These are phyloP conservation scores for Dynastes grantii DNA, from an alignment of 2,888 invertebrate genomes.

Conservation along the genomic window DNA sequence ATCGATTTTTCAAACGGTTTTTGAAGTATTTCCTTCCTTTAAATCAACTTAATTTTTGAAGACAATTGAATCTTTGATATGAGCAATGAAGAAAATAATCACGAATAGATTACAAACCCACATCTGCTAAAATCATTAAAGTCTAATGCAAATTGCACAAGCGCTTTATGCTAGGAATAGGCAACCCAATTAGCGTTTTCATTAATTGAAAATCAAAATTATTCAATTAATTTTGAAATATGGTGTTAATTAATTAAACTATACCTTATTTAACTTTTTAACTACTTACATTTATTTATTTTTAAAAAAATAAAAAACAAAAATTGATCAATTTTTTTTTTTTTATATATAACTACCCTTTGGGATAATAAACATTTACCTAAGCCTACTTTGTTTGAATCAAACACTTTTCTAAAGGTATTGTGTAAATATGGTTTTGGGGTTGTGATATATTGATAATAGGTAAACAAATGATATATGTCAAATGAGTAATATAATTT, in stretches of 20 bases:
- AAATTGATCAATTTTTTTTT: not conserved
- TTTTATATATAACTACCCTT: not conserved
- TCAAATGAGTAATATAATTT: no score
- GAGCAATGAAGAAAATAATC: no score
- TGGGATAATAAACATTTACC: not conserved
- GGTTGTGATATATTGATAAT: no score
- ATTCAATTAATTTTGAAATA: not conserved
- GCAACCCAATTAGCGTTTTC: constrained; percentile 20
- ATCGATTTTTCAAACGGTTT: no score
- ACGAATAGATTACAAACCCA: no score
- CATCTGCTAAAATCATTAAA: constrained; percentile 17
- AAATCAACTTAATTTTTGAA: no score
- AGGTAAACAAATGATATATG: no score
- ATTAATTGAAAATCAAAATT: constrained; percentile 2
- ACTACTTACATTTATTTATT: not conserved
- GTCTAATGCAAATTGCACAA: not conserved
- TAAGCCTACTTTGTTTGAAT: not conserved
- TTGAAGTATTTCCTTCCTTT: no score
- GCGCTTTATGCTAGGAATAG: constrained; percentile 8
- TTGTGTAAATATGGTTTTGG: no score
- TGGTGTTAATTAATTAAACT: not conserved
- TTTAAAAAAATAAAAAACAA: no score
- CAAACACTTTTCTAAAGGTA: not conserved
- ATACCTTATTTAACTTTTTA: not conserved
- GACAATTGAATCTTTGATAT: no score